Evolutionary conservation across 2,113 vertebrate species (phyloP).

Genomic region (Ophiodon elongatus): DNA sequence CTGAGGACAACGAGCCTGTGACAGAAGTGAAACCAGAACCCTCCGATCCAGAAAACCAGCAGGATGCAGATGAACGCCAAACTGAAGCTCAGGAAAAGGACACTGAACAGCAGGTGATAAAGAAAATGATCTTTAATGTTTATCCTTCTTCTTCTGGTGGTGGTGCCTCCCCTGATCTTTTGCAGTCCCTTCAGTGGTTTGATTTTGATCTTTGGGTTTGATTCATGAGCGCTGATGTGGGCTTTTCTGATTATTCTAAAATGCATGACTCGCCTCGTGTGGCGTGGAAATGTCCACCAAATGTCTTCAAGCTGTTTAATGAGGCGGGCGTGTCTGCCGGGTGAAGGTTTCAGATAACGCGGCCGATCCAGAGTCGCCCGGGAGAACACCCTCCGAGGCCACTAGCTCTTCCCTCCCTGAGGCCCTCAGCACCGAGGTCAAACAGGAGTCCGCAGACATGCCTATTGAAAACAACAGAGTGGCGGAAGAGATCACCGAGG

Average conservation of each 20-base stretch:
- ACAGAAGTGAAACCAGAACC: conserved; percentile 23
- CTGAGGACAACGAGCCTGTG: conserved; percentile 13
- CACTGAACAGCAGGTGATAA: conserved; percentile 61
- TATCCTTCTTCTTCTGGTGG: conserved; percentile 32
- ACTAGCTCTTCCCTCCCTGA: neutral
- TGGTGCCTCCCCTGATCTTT: neutral
- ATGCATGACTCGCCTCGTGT: conserved; percentile 6
- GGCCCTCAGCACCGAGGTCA: conserved; percentile 4
- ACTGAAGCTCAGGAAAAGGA: conserved; percentile 29
- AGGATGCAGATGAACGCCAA: neutral
- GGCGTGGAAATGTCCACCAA: neutral
- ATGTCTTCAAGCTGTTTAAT: conserved; percentile 29
- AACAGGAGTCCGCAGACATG: conserved; percentile 35
- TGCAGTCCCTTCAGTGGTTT: neutral
- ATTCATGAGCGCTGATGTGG: rapidly evolving
- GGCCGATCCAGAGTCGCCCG: neutral
- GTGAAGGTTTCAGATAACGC: conserved; percentile 29
- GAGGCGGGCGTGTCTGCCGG: conserved; percentile 46
- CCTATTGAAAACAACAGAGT: neutral
- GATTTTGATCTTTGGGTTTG: conserved; percentile 12
- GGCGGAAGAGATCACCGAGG: conserved; percentile 25
- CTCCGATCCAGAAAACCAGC: conserved; percentile 32
- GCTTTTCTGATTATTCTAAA: neutral
- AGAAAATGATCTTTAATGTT: neutral
- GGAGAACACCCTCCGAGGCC: conserved; percentile 12